These are phyloP conservation scores for Brachionus asplanchnoidis DNA, from an alignment of 1,140 invertebrate species.

Conservation along the genomic window DNA sequence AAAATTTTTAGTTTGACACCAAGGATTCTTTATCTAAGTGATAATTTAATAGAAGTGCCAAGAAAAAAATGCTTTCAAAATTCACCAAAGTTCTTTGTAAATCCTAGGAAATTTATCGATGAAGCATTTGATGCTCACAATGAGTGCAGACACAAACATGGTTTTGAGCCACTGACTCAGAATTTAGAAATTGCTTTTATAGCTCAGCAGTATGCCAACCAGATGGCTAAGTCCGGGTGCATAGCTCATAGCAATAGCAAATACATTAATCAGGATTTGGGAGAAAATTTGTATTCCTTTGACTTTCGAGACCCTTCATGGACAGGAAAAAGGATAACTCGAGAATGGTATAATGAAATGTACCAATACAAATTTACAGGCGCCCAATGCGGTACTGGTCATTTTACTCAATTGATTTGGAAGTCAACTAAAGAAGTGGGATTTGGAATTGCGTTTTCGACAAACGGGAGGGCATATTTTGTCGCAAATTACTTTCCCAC, in stretches of 20 bases:
- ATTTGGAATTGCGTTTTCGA: conserved; percentile 63
- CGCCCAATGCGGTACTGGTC: conserved; percentile 61
- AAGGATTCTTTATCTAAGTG: background rate
- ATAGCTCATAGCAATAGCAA: conserved; percentile 68
- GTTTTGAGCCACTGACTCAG: conserved; percentile 64
- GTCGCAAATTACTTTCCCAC: conserved; percentile 79
- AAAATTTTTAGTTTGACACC: too few species aligned
- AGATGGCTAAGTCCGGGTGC: conserved; percentile 64
- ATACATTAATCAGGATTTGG: conserved; percentile 47
- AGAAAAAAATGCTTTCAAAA: background rate
- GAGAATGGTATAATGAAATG: conserved; percentile 43
- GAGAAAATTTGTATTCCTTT: conserved; percentile 54
- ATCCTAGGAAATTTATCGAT: background rate
- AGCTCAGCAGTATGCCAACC: conserved; percentile 75
- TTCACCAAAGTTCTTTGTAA: background rate
- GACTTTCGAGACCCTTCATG: conserved; percentile 44
- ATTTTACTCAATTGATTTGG: conserved; percentile 63
- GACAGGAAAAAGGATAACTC: background rate
- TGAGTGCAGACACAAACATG: conserved; percentile 69
- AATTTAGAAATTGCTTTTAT: conserved; percentile 63
- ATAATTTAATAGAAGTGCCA: background rate
- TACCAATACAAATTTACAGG: conserved; percentile 62
- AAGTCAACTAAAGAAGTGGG: conserved; percentile 68
- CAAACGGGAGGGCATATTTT: conserved; percentile 68
- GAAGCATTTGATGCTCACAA: conserved; percentile 61